Evolutionary conservation across 2,113 vertebrate species (phyloP).

Genomic region (Pterocles orientalis): DNA sequence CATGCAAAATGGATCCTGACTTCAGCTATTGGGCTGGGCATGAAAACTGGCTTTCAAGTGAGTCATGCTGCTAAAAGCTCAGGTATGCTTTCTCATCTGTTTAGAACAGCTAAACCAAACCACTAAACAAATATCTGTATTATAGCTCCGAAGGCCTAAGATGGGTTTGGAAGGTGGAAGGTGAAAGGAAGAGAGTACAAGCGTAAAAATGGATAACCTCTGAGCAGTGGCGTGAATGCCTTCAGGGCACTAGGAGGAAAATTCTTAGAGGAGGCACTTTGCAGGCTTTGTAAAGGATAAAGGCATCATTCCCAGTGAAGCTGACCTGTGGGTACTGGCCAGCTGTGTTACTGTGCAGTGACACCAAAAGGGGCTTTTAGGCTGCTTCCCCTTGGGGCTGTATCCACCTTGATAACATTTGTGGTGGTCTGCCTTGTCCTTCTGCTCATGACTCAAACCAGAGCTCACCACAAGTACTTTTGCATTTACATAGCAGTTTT

Average conservation of each 20-base stretch:
- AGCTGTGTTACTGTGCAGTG: neutral
- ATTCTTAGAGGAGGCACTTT: neutral
- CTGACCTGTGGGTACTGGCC: neutral
- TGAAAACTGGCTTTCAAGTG: neutral
- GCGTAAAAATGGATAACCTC: neutral
- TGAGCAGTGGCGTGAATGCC: neutral
- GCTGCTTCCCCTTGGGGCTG: accelerated
- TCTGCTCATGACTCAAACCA: neutral
- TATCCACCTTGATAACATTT: neutral
- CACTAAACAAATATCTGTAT: neutral
- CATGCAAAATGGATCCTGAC: neutral
- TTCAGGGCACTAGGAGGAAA: neutral
- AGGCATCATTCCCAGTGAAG: neutral
- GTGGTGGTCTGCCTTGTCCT: neutral
- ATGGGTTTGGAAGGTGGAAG: neutral
- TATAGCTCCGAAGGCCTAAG: neutral
- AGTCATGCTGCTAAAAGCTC: conserved; percentile 6
- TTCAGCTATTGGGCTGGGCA: neutral
- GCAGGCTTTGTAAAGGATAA: neutral
- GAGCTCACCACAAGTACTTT: neutral
- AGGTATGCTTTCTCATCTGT: neutral
- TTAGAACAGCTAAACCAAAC: conserved; percentile 23
- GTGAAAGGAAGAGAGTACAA: neutral
- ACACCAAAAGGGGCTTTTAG: neutral
- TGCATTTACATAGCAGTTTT: neutral